Evolutionary conservation across 2,888 invertebrate species (phyloP).

Genomic region (Eupithecia vulgata): DNA sequence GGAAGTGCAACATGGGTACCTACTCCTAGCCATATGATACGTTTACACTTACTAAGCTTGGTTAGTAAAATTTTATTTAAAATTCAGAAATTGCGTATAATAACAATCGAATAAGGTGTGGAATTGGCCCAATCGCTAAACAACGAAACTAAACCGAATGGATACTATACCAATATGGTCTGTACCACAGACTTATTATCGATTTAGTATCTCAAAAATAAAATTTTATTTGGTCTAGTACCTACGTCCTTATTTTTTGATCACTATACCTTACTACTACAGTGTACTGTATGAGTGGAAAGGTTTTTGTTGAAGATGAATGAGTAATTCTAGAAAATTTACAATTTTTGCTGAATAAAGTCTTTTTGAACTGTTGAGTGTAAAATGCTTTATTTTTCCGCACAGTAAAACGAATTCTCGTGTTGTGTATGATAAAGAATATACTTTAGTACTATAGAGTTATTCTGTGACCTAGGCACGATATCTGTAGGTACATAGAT

Average conservation of each 20-base stretch:
- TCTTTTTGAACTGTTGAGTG: background rate
- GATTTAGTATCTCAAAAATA: too few relatives aligned
- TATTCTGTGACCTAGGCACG: background rate
- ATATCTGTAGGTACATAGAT: slow-evolving; percentile 32
- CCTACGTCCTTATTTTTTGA: too few relatives aligned
- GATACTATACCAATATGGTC: background rate
- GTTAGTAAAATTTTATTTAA: background rate
- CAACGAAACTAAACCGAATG: background rate
- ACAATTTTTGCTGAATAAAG: background rate
- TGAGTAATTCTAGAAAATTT: background rate
- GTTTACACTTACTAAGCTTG: background rate
- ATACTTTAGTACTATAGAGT: too few relatives aligned
- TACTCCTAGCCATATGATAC: background rate
- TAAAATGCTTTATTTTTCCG: slow-evolving; percentile 14
- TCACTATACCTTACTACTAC: background rate
- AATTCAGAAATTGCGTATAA: background rate
- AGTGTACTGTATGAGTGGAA: background rate
- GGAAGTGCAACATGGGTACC: background rate
- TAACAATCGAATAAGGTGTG: background rate
- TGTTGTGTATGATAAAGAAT: background rate
- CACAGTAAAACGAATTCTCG: slow-evolving; percentile 26
- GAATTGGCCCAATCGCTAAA: background rate
- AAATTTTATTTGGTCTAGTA: too few relatives aligned
- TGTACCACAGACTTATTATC: too few relatives aligned
- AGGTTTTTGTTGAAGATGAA: background rate